Evolutionary conservation across 2,888 invertebrate species (phyloP).

Genomic region (Synanthedon andrenaeformis): DNA sequence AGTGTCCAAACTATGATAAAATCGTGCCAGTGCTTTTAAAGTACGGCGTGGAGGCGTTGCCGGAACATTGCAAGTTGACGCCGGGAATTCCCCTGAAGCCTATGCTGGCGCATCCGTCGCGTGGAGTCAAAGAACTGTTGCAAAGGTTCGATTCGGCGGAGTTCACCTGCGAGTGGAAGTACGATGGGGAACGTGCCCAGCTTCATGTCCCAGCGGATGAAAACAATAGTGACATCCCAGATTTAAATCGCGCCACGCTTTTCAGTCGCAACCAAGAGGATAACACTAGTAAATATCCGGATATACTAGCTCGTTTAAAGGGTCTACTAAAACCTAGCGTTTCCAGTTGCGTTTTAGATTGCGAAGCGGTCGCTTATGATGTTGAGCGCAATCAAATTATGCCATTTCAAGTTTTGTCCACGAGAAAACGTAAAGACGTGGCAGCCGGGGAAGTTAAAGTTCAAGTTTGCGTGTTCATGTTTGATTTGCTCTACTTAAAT

Average conservation of each 20-base stretch:
- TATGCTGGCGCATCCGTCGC: conserved; percentile 98
- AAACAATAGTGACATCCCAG: conserved; percentile 67
- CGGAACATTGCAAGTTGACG: conserved; percentile 84
- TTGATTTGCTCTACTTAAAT: conserved; percentile 94
- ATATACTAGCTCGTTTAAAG: conserved; percentile 80
- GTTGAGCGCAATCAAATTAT: conserved; percentile 85
- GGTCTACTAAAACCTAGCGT: conserved; percentile 70
- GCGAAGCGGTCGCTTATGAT: conserved; percentile 98
- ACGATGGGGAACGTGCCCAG: conserved; percentile 99
- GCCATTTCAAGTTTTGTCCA: conserved; percentile 96
- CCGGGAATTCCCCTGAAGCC: conserved; percentile 97
- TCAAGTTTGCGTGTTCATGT: conserved; percentile 95
- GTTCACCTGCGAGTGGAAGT: conserved; percentile 99
- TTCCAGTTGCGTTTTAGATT: conserved; percentile 90
- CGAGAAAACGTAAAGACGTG: conserved; percentile 91
- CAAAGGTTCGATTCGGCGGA: conserved; percentile 84
- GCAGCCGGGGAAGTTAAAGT: conserved; percentile 62
- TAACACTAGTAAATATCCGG: conserved; percentile 89
- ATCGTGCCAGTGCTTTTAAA: conserved; percentile 83
- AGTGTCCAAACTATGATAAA: conserved; percentile 94
- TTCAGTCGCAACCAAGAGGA: conserved; percentile 92
- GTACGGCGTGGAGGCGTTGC: conserved; percentile 81
- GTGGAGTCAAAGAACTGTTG: conserved; percentile 90
- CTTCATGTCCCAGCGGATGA: conserved; percentile 66
- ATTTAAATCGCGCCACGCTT: conserved; percentile 76